phyloP scores from a whole-genome alignment of 2,797 vertebrate genomes.

The Sebastes steindachneri region DNA sequence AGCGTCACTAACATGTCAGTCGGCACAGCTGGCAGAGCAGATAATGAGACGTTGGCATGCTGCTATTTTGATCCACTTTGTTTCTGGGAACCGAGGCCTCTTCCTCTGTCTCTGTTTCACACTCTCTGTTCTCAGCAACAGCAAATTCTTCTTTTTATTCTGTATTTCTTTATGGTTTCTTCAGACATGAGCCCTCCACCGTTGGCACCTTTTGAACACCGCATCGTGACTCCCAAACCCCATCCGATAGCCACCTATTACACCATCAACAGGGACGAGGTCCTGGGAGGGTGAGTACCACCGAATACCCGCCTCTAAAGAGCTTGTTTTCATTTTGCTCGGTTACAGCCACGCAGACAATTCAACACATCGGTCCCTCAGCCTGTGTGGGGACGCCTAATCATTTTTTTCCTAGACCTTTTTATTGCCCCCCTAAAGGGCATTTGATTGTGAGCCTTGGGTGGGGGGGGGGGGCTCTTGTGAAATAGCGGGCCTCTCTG shows the following conservation, averaged over 20 bases:
- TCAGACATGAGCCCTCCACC: constrained; percentile 86
- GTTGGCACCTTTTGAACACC: constrained; percentile 92
- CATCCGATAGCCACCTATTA: constrained; percentile 88
- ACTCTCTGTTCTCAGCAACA: neutral
- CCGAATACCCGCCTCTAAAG: neutral
- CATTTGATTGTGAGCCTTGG: constrained; percentile 19
- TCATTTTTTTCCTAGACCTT: constrained; percentile 38
- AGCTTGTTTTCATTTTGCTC: constrained; percentile 14
- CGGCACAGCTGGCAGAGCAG: constrained; percentile 47
- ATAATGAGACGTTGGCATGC: constrained; percentile 54
- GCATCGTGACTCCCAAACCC: constrained; percentile 91
- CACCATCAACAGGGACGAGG: constrained; percentile 88
- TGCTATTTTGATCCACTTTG: constrained; percentile 69
- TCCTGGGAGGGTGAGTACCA: constrained; percentile 92
- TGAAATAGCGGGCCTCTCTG: constrained; percentile 33
- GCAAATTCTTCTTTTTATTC: neutral
- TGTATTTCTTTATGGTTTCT: neutral
- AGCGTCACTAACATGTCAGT: constrained; percentile 49
- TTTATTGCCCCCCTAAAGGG: constrained; percentile 44
- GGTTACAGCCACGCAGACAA: neutral
- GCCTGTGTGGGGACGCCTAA: constrained; percentile 15
- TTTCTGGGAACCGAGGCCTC: constrained; percentile 39
- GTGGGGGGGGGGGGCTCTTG: constrained; percentile 8
- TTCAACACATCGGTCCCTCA: constrained; percentile 12
- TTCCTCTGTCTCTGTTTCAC: neutral